Evolutionary conservation across 2,797 vertebrate species (phyloP).

Genomic region (Brachyrhaphis roseni): DNA sequence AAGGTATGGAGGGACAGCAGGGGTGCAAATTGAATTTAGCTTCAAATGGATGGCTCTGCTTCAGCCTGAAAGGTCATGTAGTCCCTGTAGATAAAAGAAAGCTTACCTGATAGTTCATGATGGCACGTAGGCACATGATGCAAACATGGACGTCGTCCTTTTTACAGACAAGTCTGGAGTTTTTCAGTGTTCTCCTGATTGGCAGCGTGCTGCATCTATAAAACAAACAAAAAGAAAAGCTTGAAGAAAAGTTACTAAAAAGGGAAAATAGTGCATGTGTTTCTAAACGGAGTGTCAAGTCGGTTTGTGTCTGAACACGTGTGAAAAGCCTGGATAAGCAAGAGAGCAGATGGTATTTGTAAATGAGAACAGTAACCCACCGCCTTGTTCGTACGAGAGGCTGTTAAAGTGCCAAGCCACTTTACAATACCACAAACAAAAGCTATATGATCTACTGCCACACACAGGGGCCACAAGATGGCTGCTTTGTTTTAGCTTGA

Average conservation of each 20-base stretch:
- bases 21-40: slow-evolving; percentile 42
- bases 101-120: slow-evolving; percentile 99
- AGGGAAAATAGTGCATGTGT: slow-evolving; percentile 1
- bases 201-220: slow-evolving; percentile 91
- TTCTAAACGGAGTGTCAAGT: background rate
- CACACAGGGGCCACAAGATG: slow-evolving; percentile 26
- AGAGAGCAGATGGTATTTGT: slow-evolving; percentile 57
- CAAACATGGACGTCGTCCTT: slow-evolving; percentile 99
- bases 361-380: slow-evolving; percentile 29
- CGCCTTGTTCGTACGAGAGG: slow-evolving; percentile 44
- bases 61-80: slow-evolving; percentile 13
- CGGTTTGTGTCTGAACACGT: slow-evolving; percentile 16
- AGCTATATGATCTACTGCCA: slow-evolving; percentile 58
- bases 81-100: background rate
- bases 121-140: slow-evolving; percentile 97
- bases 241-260: background rate
- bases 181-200: slow-evolving; percentile 93
- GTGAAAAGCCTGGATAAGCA: slow-evolving; percentile 24
- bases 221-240: background rate
- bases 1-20: slow-evolving; percentile 42
- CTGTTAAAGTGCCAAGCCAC: slow-evolving; percentile 59
- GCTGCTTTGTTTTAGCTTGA: slow-evolving; percentile 66
- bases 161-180: slow-evolving; percentile 94
- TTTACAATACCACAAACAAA: slow-evolving; percentile 60
- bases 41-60: slow-evolving; percentile 34